Base-by-base conservation (phyloP, 2,888 invertebrate species). In the Xanthia icteritia region DNA sequence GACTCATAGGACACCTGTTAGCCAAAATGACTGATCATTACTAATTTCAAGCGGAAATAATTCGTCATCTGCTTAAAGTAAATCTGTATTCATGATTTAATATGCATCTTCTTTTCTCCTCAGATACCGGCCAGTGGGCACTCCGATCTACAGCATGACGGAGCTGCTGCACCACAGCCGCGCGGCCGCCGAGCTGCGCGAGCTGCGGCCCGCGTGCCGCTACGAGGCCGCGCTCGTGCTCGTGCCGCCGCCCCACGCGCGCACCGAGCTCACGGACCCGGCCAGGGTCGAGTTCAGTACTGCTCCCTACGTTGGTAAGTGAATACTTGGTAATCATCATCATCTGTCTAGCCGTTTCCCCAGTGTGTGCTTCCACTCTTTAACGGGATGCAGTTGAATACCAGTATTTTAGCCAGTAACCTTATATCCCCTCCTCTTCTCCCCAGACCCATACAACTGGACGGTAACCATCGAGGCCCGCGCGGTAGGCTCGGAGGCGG, bases 141-240 rank as follows among this genome's bases (percentile, higher is more conserved):
- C 98, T 56, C 98, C 98, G 90, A 98, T 98, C 79, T 99, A 98
- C 93, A 98, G 98, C 45, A 98, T 98, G 82, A 98, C 99, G 0
- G 98, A 99, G 39, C 93, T 99, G 42, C 98, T 99, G 54, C 99
- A 99, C 92, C 97, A 97, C 88, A 98, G 98, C 15, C 97, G 99
- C 0, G 98, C 98, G 0, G 97, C 97, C 69, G 98, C 98, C 83
- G 97, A 97, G 36, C 97, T 99, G 75, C 98, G 98, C 88, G 98
- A 98, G 86, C 95, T 99, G 11, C 97, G 98, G 79, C 98, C 99
- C 0, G 98, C 65, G 98, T 98, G 0, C 97, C 97, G 97, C 60
- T 99, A 99, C 91, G 98, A 99, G 93, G 97, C 99, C 3, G 98
- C 98, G 0, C 97, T 99, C 60, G 98, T 98, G 82, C 98, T 99